A percentile compares a stretch with the other conserved stretches of the same genome.
phyloP scores from a whole-genome alignment of 2,888 invertebrate genomes.

The Melangyna quadrimaculata region DNA sequence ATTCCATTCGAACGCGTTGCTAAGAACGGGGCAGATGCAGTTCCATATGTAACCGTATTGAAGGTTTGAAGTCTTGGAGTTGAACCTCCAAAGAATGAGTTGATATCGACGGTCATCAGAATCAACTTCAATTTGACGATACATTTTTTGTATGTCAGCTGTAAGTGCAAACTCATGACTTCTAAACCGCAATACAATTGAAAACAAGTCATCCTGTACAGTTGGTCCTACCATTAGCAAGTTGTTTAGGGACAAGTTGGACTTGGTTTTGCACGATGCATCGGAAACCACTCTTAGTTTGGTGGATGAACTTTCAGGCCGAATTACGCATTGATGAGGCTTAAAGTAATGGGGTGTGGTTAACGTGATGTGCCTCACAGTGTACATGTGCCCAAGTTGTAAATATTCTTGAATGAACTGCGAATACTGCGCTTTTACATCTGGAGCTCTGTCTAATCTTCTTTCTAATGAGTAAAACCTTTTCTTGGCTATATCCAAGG shows the following conservation, averaged over 20 bases:
- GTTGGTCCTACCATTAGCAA: constrained; percentile 8
- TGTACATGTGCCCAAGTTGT: constrained; percentile 36
- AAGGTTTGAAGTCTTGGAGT: neutral
- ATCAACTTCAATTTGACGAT: constrained; percentile 36
- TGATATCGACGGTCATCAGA: constrained; percentile 25
- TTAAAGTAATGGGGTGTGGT: constrained; percentile 2
- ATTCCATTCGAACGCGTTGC: constrained; percentile 1
- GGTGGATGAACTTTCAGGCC: constrained; percentile 4
- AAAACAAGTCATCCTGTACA: constrained; percentile 5
- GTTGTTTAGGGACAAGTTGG: neutral
- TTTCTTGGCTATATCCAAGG: constrained; percentile 34
- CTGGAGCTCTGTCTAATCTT: constrained; percentile 3
- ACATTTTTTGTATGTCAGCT: constrained; percentile 23
- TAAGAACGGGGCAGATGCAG: neutral
- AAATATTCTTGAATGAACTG: constrained; percentile 56
- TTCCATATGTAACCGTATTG: neutral
- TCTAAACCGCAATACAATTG: neutral
- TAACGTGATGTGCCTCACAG: neutral
- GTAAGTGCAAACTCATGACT: neutral
- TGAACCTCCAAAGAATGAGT: constrained; percentile 23
- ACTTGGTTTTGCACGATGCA: neutral
- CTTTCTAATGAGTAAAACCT: constrained; percentile 30
- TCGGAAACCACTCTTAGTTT: constrained; percentile 4
- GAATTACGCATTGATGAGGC: constrained; percentile 14
- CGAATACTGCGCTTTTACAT: constrained; percentile 4